phyloP scores from a whole-genome alignment of 2,888 invertebrate species.

The Drosophila meridionalis region DNA sequence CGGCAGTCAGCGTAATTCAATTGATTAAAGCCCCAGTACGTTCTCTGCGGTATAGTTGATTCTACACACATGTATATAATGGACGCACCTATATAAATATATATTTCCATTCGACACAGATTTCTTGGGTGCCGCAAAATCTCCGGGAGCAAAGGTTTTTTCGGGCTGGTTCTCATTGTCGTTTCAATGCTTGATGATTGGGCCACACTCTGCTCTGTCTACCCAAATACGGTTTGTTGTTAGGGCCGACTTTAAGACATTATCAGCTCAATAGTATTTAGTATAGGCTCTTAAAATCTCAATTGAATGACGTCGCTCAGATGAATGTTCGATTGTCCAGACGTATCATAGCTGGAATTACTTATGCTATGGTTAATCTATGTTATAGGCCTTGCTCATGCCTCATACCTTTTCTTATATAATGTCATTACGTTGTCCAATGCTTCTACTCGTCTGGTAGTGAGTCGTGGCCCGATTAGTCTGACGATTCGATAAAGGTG shows the following conservation, averaged over 20 bases:
- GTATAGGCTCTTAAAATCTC: conserved; percentile 6
- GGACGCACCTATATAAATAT: neutral
- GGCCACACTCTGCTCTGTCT: conserved; percentile 10
- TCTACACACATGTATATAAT: conserved; percentile 23
- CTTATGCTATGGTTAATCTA: neutral
- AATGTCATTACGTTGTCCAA: neutral
- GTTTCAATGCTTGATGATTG: conserved; percentile 58
- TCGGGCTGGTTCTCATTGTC: conserved; percentile 27
- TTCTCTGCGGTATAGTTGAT: conserved; percentile 38
- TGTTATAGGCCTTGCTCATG: neutral
- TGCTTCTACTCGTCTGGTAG: conserved; percentile 17
- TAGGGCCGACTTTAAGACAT: conserved; percentile 11
- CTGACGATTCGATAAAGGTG: conserved; percentile 34
- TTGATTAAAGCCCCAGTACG: conserved; percentile 68
- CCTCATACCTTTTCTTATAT: conserved; percentile 1
- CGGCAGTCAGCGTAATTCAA: conserved; percentile 59
- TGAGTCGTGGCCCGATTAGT: conserved; percentile 19
- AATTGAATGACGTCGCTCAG: conserved; percentile 28
- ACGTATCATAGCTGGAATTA: neutral
- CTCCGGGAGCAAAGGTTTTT: conserved; percentile 80
- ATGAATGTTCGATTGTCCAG: neutral
- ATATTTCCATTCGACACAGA: conserved; percentile 52
- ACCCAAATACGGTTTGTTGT: conserved; percentile 20
- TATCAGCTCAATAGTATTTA: conserved; percentile 24
- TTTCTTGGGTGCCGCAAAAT: conserved; percentile 60